Conservation (phyloP, 2,113 vertebrate genomes). For the Pangasianodon gigas region DNA sequence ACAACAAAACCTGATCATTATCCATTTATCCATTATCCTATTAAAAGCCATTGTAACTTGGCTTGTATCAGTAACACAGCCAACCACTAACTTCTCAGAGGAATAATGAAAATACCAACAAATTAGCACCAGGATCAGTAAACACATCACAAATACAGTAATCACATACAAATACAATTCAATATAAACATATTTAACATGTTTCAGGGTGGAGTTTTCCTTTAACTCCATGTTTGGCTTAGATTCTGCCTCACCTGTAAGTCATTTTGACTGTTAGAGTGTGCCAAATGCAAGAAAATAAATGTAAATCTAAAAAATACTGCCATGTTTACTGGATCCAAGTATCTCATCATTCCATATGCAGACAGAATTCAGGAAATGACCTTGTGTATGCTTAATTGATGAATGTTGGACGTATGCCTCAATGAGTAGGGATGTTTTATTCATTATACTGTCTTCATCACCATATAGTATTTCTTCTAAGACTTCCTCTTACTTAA, state of each 20-base stretch:
- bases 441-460: background rate
- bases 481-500: background rate
- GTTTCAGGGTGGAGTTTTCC: background rate
- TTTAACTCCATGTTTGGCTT: background rate
- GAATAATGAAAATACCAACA: background rate
- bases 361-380: background rate
- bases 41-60: background rate
- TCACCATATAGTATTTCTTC: background rate
- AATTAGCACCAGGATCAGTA: background rate
- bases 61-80: background rate
- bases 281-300: background rate
- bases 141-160: background rate
- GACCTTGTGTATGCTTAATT: background rate
- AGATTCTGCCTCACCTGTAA: background rate
- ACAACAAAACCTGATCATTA: background rate
- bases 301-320: background rate
- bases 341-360: background rate
- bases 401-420: background rate
- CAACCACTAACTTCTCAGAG: background rate
- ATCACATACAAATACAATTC: background rate
- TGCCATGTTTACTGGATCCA: background rate
- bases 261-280: background rate
- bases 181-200: background rate
- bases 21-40: background rate
- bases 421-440: background rate